Base-by-base conservation (phyloP, 2,113 vertebrate species). In the Nematolebias whitei region DNA sequence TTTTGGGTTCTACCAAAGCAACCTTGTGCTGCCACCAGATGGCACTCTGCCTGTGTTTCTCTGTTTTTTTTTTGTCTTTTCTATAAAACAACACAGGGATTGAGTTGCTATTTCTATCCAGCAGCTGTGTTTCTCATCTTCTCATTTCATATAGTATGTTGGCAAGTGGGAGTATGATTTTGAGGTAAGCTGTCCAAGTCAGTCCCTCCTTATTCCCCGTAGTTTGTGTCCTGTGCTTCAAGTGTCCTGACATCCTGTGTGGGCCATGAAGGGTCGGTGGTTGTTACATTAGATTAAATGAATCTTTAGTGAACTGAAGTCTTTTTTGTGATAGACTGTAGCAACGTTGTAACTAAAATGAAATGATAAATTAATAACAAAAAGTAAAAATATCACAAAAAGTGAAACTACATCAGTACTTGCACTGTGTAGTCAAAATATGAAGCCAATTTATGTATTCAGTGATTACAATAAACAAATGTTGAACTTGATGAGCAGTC, bases 81-180 rank as follows among this genome's bases (percentile, higher is more conserved):
- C 43, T 20, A 54, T 54, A 53, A 41, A 56, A 44, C 43, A 7
- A 45, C 43, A 23, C 8, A 19, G 38, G 26, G 57, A 57, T 51
- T 54, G 44, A 32, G 51, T 55, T 56, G 29, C 22, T 57, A 67
- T 72, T 49, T 78, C 51, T 54, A 74, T 45, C 38, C 41, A 76
- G 49, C 71, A 79, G 56, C 71, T 73, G 51, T 76, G 49, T 84
- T 55, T 72, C 62, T 65, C 48, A 53, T 59, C 48, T 68, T 68
- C 43, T 87, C 45, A 61, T 79, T 82, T 85, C 44, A 74, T 64
- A 78, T 91, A 98, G 96, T 96, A 92, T 87, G 83, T 90, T 90
- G 97, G 96, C 84, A 98, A 98, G 88, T 99, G 96, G 96, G 93
- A 98, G 81, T 98, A 97, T 91, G 94, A 94, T 91, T 96, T 95